Base-by-base conservation (phyloP, 2,113 vertebrate genomes). In the Labeo rohita region DNA sequence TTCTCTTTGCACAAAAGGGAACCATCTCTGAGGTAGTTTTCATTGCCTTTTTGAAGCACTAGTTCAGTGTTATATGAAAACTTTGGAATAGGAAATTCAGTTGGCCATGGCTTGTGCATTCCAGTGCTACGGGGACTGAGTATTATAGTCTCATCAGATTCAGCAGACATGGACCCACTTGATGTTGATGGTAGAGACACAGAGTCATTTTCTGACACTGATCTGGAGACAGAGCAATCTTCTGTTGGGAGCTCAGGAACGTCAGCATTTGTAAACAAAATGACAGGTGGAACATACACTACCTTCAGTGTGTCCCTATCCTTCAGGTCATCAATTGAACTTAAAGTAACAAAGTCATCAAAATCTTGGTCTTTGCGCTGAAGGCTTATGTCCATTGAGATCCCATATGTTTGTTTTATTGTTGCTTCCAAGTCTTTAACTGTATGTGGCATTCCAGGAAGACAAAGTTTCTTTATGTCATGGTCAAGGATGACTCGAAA, bases 251-350 rank as follows among this genome's bases (percentile, higher is more conserved):
- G 56, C 47, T 76, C 74, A 65, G 56, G 18, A 80, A 80, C 45
- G 36, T 65, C 56, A 39, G 39, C 77, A 47, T 80, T 80, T 80
- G 78, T 47, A 7, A 80, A 63, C 39, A 80, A 68, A 68, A 82
- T 9, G n/a, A 50, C 80, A 82, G 80, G 45, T 68, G 59, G 80
- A 34, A 36, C 63, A 12, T 82, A 66, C 43, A 89, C 87, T 9
- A 89, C 70, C 86, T 88, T 89, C 0, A 91, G 84, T 1, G 65
- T 90, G 87, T 90, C 88, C 81, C 84, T 90, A 72, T 89, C 86
- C 39, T 87, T 87, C 13, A 89, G 75, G 36, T 89, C 86, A 85
- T 61, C 39, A 50, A 77, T 87, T 73, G 84, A 86, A 15, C 63
- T 88, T 11, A 89, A 84, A 21, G 89, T 89, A 79, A 88, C 78